Evolutionary conservation across 1,140 invertebrate genomes (phyloP).

Genomic region (Bicyclus anynana): DNA sequence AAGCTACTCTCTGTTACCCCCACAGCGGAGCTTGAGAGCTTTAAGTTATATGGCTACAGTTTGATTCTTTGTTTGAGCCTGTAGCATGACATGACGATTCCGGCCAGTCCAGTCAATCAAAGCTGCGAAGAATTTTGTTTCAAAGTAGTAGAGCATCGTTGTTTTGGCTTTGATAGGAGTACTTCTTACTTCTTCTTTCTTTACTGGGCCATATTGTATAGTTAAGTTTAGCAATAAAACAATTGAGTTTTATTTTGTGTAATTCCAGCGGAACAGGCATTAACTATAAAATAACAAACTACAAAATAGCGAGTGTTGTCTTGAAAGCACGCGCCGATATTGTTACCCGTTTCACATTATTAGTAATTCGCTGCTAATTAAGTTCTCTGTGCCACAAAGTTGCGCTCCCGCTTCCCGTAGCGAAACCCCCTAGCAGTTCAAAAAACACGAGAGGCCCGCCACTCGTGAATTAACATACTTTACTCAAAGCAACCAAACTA

Average conservation of each 20-base stretch:
- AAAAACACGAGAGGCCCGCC: conserved; percentile 58
- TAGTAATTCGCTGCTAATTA: conserved; percentile 57
- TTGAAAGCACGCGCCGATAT: conserved; percentile 17
- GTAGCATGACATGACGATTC: no score
- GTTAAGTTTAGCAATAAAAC: no score
- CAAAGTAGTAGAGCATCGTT: no score
- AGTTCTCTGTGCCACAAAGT: conserved; percentile 47
- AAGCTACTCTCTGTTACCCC: no score
- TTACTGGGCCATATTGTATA: no score
- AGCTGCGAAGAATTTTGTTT: no score
- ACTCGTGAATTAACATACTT: conserved; percentile 74
- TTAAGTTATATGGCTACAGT: no score
- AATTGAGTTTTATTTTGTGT: not conserved
- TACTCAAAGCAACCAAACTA: conserved; percentile 72
- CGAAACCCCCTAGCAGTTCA: conserved; percentile 54
- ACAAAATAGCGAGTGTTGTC: not conserved
- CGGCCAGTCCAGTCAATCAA: no score
- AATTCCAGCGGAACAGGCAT: not conserved
- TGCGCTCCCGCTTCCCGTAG: conserved; percentile 32
- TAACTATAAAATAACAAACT: not conserved
- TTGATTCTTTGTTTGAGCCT: no score
- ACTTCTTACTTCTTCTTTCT: no score
- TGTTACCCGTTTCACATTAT: conserved; percentile 33
- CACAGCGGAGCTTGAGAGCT: no score
- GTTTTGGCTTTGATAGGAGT: no score